A percentile compares a stretch with the other conserved stretches of the same genome.
These are phyloP conservation scores for Brachionus plicatilis DNA, from an alignment of 1,140 invertebrate genomes.

Conservation along the genomic window DNA sequence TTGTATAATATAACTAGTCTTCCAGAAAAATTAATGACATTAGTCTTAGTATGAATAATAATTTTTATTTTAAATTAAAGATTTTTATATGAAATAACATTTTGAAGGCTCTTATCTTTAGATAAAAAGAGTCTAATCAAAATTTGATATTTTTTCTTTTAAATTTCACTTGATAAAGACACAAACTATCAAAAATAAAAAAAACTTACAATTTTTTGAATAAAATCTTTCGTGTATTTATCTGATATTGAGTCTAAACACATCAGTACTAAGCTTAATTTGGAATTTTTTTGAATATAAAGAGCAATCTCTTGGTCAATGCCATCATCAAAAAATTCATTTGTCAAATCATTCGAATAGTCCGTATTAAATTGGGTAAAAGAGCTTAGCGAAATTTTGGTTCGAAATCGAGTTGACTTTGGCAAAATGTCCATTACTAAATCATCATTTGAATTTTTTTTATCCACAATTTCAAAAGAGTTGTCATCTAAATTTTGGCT, in stretches of 20 bases:
- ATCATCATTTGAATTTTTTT: not conserved
- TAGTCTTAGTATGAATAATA: not conserved
- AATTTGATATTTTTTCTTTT: not conserved
- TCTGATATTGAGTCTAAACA: not conserved
- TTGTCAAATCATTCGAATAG: not conserved
- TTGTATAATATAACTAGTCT: not conserved
- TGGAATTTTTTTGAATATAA: conserved; percentile 27
- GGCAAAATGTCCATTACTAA: conserved; percentile 28
- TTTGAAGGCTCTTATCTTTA: not conserved
- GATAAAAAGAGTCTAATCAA: not conserved
- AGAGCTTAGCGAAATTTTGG: not conserved
- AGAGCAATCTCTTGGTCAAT: not conserved
- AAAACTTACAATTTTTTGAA: conserved; percentile 1
- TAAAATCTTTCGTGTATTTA: not conserved
- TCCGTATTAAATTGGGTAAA: not conserved
- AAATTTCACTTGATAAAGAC: not conserved
- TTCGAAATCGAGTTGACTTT: not conserved
- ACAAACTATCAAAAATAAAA: not conserved
- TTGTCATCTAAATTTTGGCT: not conserved
- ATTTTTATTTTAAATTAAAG: not conserved
- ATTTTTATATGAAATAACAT: not conserved
- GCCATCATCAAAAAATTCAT: not conserved
- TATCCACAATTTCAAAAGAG: not conserved
- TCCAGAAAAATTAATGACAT: not conserved
- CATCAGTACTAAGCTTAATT: not conserved